Base-by-base conservation (phyloP, 92 coral and sea anemone genomes). In the Phenganax marumi region DNA sequence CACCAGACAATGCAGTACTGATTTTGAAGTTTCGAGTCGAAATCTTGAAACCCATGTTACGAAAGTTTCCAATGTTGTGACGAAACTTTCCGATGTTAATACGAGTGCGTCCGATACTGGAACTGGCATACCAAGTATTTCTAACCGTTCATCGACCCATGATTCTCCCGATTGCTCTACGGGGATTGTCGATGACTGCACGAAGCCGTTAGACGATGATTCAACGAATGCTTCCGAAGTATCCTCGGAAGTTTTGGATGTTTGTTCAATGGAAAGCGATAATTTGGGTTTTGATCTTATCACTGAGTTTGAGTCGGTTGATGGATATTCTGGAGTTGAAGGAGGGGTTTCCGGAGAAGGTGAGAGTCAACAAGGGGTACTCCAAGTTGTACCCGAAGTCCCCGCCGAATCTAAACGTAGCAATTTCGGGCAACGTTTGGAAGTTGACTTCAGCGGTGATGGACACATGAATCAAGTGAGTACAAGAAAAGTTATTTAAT, bases 141-240 rank as follows among this genome's bases (percentile, higher is more conserved):
- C 43, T 33, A 2, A 33, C 43, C 5, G 5, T 5, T 33, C 43
- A 33, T 33, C 43, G 43, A 33, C 43, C 43, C 43, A 5, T 5
- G 43, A 33, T 22, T 12, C 49, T 68, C 47, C 48, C 6, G 51
- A 68, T 12, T 68, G 73, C 51, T 26, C 50, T 68, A 25, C 73
- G 11, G 21, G n/a, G 10, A 55, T 49, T 19, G 14, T 5, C 57
- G 19, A 52, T 21, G 58, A 3, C 3, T n/a, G 7, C 8, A 50
- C 77, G 39, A 49, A 21, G 17, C 17, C 50, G 11, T 72, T 13
- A 56, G n/a, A 19, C 60, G 92, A 85, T 22, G 97, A 87, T 60
- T 84, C 90, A 43, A 92, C 94, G 73, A 91, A 85, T 11, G 84
- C 93, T 57, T 85, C 97, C 68, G 92, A 92, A 64, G 87, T 86